phyloP scores from a whole-genome alignment of 2,888 invertebrate genomes.

The Steinernema scapterisci region DNA sequence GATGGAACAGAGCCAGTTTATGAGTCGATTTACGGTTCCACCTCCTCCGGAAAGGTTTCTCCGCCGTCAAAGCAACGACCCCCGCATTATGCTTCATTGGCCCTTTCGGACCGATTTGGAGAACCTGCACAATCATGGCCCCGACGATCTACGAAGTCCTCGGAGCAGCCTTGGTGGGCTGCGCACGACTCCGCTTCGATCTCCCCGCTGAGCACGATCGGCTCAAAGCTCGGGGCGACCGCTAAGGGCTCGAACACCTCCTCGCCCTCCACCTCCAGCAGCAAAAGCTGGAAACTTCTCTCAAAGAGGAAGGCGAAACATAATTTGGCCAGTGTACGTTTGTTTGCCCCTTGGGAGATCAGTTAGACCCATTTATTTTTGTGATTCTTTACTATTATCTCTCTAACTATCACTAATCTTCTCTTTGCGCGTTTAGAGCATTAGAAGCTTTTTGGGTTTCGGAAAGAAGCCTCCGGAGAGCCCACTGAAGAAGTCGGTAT shows the following conservation, averaged over 20 bases:
- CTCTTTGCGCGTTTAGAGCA: neutral
- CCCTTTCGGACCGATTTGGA: neutral
- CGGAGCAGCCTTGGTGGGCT: constrained; percentile 14
- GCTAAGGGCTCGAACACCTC: neutral
- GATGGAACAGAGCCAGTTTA: neutral
- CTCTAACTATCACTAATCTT: neutral
- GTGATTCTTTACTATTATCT: neutral
- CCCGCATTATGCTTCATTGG: neutral
- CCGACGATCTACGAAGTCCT: neutral
- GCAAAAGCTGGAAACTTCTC: constrained; percentile 16
- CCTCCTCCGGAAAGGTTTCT: constrained; percentile 12
- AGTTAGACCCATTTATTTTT: neutral
- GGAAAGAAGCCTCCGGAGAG: too few relatives aligned
- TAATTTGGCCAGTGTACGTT: neutral
- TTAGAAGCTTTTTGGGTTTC: too few relatives aligned
- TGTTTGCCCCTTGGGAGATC: neutral
- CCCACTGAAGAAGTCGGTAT: too few relatives aligned
- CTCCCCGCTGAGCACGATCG: neutral
- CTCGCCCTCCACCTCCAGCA: neutral
- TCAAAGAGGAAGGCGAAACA: constrained; percentile 7
- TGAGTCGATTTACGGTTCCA: neutral
- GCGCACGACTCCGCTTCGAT: neutral
- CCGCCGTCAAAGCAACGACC: constrained; percentile 26
- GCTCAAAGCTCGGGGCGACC: neutral
- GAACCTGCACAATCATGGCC: neutral